Evolutionary conservation across 2,888 invertebrate species (phyloP), one percentile per base, ranked within the genome.

Genomic region (Diaprepes abbreviatus): DNA sequence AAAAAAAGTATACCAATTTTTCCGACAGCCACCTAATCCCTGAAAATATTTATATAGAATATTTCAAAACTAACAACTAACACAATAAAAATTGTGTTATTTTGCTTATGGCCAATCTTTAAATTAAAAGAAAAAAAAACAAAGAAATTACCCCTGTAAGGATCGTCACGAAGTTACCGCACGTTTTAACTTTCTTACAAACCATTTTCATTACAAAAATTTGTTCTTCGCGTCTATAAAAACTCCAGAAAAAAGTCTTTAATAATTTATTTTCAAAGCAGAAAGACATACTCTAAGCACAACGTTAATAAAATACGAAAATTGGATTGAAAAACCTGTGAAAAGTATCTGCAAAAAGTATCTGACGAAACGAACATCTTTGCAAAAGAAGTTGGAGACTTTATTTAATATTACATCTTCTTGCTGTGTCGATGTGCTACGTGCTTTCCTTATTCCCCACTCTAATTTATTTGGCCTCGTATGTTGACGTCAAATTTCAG

Each of bases 381-480:
- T n/a, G n/a, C n/a, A n/a, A n/a, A n/a, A n/a, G n/a, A n/a, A n/a
- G n/a, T 24, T 59, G 64, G 64, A 43, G 64, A 64, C 68, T 68
- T 68, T 68, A 68, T 68, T 68, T 68, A 68, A 68, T 68, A 68
- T 68, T 68, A 57, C 62, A 63, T 60, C 48, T 63, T 36, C 57
- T 57, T 14, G 57, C 57, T 58, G 31, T 66, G 66, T 66, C 64
- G 55, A 63, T 55, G 62, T 43, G 45, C 55, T 64, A 69, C 69
- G 69, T 69, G 69, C 64, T 52, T 31, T 28, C 36, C 58, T 58
- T 57, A 76, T 77, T 77, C 82, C 82, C 82, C 74, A 70, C 77
- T 80, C 81, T 82, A 81, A 82, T 82, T 82, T 81, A 80, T 80
- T 77, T 76, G 75, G 77, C 75, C 77, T 74, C 75, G 76, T 79